phyloP scores from a whole-genome alignment of 2,797 vertebrate genomes.

The Aeoliscus strigatus region DNA sequence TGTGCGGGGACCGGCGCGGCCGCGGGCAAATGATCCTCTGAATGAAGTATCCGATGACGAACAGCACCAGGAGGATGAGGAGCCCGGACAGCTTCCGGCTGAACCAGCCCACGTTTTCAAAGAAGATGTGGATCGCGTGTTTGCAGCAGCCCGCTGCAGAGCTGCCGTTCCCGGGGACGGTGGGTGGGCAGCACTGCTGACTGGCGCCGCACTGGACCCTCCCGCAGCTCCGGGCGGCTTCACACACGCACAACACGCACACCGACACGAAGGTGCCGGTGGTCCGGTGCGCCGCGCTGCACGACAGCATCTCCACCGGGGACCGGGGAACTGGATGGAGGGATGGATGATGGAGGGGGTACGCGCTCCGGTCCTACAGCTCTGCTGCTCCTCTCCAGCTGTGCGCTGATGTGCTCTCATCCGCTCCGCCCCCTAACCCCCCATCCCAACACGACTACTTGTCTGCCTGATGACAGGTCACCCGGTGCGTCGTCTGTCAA shows the following conservation, averaged over 20 bases:
- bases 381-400: too few relatives aligned
- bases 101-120: slow-evolving; percentile 88
- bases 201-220: slow-evolving; percentile 79
- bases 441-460: too few relatives aligned
- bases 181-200: slow-evolving; percentile 81
- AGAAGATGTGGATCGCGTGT: slow-evolving; percentile 81
- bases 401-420: too few relatives aligned
- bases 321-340: too few relatives aligned
- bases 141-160: slow-evolving; percentile 79
- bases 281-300: slow-evolving; percentile 44
- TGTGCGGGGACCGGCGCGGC: slow-evolving; percentile 70
- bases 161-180: slow-evolving; percentile 61
- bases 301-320: too few relatives aligned
- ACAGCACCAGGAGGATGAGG: slow-evolving; percentile 86
- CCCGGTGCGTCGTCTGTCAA: too few relatives aligned
- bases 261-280: slow-evolving; percentile 62
- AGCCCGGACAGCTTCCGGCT: slow-evolving; percentile 89
- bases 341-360: too few relatives aligned
- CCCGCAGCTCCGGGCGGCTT: slow-evolving; percentile 79
- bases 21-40: slow-evolving; percentile 87
- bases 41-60: slow-evolving; percentile 92
- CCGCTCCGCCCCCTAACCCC: too few relatives aligned
- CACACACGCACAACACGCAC: slow-evolving; percentile 66
- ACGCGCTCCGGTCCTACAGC: too few relatives aligned
- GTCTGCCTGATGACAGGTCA: too few relatives aligned